A percentile compares a stretch with the other conserved stretches of the same genome.
Evolutionary conservation across 2,797 vertebrate species (phyloP).

Genomic region (Parotocinclus haroldoi): DNA sequence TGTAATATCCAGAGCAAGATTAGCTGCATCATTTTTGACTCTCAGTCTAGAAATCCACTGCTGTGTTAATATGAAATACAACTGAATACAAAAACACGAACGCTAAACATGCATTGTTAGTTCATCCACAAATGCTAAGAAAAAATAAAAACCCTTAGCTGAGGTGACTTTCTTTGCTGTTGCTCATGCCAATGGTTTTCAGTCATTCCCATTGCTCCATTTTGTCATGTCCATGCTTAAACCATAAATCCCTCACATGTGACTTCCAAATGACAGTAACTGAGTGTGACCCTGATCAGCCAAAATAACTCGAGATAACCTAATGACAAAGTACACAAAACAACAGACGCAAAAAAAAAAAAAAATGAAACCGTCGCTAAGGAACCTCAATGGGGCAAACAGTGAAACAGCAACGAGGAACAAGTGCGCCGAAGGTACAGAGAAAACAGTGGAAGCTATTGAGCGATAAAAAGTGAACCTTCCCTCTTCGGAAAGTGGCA

Average conservation of each 20-base stretch:
- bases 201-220: slow-evolving; percentile 3
- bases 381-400: neutral
- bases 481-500: slow-evolving; percentile 28
- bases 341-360: neutral
- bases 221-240: slow-evolving; percentile 3
- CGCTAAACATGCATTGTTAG: neutral
- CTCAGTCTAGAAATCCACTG: too few relatives aligned
- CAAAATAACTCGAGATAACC: slow-evolving; percentile 17
- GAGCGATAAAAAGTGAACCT: slow-evolving; percentile 46
- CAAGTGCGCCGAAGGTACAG: slow-evolving; percentile 32
- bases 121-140: neutral
- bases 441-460: slow-evolving; percentile 47
- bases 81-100: too few relatives aligned
- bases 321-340: slow-evolving; percentile 15
- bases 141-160: neutral
- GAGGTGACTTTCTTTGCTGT: slow-evolving; percentile 21
- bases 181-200: slow-evolving; percentile 23
- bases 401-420: slow-evolving; percentile 10
- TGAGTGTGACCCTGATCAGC: neutral
- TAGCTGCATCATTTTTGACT: too few relatives aligned
- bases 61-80: too few relatives aligned
- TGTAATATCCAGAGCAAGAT: too few relatives aligned
- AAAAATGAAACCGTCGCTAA: neutral
- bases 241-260: slow-evolving; percentile 28
- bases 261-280: neutral